A percentile compares a stretch with the other conserved stretches of the same genome.
phyloP scores from a whole-genome alignment of 2,888 invertebrate species.

The Melanotus villosus region DNA sequence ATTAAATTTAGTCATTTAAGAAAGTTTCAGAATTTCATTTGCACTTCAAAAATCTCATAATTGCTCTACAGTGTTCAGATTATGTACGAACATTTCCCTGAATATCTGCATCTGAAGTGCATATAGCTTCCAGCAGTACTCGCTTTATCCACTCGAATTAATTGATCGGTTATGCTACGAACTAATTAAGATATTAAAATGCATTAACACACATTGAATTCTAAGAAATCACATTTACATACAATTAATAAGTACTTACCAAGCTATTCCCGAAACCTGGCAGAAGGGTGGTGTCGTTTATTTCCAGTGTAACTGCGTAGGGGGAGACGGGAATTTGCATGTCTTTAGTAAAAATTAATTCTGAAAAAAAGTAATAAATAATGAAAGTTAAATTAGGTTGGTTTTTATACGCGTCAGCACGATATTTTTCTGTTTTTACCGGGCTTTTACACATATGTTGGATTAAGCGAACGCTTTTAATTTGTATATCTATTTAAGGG shows the following conservation, averaged over 20 bases:
- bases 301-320: constrained; percentile 70
- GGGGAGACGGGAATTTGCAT: constrained; percentile 63
- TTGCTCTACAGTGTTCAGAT: too few relatives aligned
- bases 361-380: constrained; percentile 55
- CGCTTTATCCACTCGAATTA: neutral
- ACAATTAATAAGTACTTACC: constrained; percentile 61
- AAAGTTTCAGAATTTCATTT: too few relatives aligned
- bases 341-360: constrained; percentile 57
- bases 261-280: constrained; percentile 64
- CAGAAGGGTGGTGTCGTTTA: constrained; percentile 70
- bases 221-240: constrained; percentile 36
- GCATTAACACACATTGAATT: neutral
- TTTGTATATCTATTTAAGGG: neutral
- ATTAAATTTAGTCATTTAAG: too few relatives aligned
- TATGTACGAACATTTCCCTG: neutral
- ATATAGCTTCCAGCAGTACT: neutral
- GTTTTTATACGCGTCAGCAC: neutral
- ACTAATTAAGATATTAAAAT: constrained; percentile 21
- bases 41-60: too few relatives aligned
- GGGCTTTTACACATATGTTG: neutral
- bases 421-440: too few relatives aligned
- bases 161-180: neutral
- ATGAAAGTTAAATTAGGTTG: neutral
- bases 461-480: neutral
- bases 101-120: neutral